A percentile compares a stretch with the other conserved stretches of the same genome.
phyloP scores from a whole-genome alignment of 2,888 invertebrate genomes.

The Papilio gigon region DNA sequence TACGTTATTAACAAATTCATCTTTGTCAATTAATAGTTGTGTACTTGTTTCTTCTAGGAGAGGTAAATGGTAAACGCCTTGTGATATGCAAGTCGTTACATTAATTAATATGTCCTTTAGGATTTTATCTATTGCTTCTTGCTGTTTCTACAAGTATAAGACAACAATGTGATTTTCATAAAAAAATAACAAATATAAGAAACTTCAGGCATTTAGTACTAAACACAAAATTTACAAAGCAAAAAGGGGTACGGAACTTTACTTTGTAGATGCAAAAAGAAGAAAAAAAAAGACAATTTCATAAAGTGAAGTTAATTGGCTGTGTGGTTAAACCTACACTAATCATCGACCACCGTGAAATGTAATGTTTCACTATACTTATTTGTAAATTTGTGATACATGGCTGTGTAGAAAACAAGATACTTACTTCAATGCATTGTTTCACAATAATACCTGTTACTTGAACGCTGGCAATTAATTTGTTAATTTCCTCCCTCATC shows the following conservation, averaged over 20 bases:
- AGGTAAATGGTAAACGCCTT: conserved; percentile 47
- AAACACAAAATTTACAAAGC: too few species aligned
- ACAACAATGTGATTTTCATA: neutral
- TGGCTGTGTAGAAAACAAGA: neutral
- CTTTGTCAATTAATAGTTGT: conserved; percentile 47
- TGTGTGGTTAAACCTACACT: too few species aligned
- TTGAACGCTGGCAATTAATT: conserved; percentile 48
- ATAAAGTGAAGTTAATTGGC: too few species aligned
- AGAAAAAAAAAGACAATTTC: too few species aligned
- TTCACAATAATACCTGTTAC: conserved; percentile 50
- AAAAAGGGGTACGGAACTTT: too few species aligned
- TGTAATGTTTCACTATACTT: neutral
- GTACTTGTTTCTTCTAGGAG: conserved; percentile 41
- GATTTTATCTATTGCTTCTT: conserved; percentile 49
- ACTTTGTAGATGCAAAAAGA: too few species aligned
- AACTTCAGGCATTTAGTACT: too few species aligned
- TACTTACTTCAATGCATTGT: conserved; percentile 56
- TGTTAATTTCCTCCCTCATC: conserved; percentile 48
- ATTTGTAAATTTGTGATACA: neutral
- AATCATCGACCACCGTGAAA: neutral
- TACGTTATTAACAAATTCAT: conserved; percentile 49
- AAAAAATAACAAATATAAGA: too few species aligned
- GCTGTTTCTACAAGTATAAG: conserved; percentile 52
- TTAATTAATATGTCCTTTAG: conserved; percentile 49
- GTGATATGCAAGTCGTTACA: conserved; percentile 53